Evolutionary conservation across 2,888 invertebrate genomes (phyloP), one percentile per base, ranked within the genome.

Genomic region (Physocephala rufipes): DNA sequence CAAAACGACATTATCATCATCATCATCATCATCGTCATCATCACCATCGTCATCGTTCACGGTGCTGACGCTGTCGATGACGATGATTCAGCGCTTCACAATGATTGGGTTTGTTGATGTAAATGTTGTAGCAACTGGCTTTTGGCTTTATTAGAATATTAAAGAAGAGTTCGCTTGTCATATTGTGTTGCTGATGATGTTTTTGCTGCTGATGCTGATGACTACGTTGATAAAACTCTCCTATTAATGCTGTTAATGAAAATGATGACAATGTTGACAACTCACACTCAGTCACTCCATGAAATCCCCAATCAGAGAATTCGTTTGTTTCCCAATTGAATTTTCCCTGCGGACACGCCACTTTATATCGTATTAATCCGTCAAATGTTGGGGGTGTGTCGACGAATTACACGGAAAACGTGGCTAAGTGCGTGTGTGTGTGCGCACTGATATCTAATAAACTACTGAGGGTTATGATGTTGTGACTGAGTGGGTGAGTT

Each of bases 381-480:
- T 76, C 74, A 67, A 81, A 79, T 79, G 81, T 81, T 79, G 81
- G 82, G 82, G 81, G 81, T 75, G 82, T 81, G 80, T 81, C 81
- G 53, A n/a, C 58, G 58, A 82, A 79, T 81, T 81, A 78, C 81
- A 78, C 49, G 15, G 49, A 49, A 49, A 19, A 58, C 26, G 28
- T 24, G 36, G 36, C 9, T 7, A 9, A 7, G 36, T 4, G 36
- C 5, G 19, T 28, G 28, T 28, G 58, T 28, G 13, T 26, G 58
- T 15, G 58, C 28, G 58, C 26, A 26, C 16, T 26, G 24, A 59
- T 16, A 30, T 9, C 9, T 9, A 24, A 59, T 15, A 28, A 28
- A n/a, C 9, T 16, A 9, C n/a, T 24, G 16, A 16, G 45, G 45
- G 63, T 63, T 45, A 47, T 15, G 26, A 24, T 26, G 26, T 24